phyloP scores from a whole-genome alignment of 2,113 vertebrate species.

The Pholis gunnellus region DNA sequence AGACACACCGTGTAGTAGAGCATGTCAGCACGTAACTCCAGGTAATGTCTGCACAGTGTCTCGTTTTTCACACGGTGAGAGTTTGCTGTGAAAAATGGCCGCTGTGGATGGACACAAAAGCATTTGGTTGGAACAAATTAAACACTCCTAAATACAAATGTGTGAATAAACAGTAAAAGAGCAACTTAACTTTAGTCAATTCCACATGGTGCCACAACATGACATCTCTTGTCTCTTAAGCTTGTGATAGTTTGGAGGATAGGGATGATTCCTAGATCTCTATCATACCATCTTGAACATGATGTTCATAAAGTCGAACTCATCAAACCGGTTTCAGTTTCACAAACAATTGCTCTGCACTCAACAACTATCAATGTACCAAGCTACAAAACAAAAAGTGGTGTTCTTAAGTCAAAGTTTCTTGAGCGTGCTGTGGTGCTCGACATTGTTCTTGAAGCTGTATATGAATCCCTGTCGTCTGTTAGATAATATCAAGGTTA shows the following conservation, averaged over 20 bases:
- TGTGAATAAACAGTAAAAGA: slow-evolving; percentile 4
- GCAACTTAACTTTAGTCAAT: not conserved
- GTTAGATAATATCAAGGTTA: not conserved
- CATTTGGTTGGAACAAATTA: slow-evolving; percentile 1
- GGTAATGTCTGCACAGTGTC: slow-evolving; percentile 59
- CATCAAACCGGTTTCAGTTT: slow-evolving; percentile 50
- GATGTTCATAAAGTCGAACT: slow-evolving; percentile 38
- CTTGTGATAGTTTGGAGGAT: slow-evolving; percentile 13
- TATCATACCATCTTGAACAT: slow-evolving; percentile 60
- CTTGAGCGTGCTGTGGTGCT: not conserved
- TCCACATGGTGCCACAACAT: not conserved
- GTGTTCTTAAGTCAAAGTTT: not conserved
- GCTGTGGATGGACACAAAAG: not conserved
- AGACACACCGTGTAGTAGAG: slow-evolving; percentile 25
- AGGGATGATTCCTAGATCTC: slow-evolving; percentile 21
- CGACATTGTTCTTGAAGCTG: not conserved
- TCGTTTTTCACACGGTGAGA: slow-evolving; percentile 23
- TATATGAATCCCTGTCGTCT: not conserved
- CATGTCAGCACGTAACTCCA: slow-evolving; percentile 22
- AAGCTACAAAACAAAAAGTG: not conserved
- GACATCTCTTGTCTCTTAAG: slow-evolving; percentile 20
- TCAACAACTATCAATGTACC: slow-evolving; percentile 4
- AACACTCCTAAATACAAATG: slow-evolving; percentile 9
- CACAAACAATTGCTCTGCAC: not conserved
- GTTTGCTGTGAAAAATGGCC: not conserved